These are phyloP conservation scores for Pseudomugil gertrudae DNA, from an alignment of 2,797 vertebrate genomes.

Conservation along the genomic window DNA sequence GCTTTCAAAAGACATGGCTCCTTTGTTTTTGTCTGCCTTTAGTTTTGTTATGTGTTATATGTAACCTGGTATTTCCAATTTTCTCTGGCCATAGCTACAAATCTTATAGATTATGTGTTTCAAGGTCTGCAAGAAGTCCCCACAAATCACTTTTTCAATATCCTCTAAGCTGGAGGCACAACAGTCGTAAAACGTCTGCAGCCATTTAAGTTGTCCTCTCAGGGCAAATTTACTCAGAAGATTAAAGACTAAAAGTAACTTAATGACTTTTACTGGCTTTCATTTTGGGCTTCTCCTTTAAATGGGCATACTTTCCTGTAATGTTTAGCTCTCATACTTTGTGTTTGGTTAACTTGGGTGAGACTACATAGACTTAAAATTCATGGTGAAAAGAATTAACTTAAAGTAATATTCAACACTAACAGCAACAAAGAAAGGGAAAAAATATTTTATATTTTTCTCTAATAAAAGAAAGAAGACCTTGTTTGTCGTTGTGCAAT, in stretches of 20 bases:
- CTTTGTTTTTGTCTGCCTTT: constrained; percentile 40
- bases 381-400: background rate
- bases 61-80: constrained; percentile 33
- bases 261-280: constrained; percentile 69
- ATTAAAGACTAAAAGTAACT: constrained; percentile 68
- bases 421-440: background rate
- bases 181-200: constrained; percentile 71
- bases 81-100: constrained; percentile 37
- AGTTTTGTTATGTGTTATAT: constrained; percentile 34
- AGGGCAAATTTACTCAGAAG: constrained; percentile 64
- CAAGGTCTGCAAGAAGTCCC: constrained; percentile 50
- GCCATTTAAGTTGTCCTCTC: constrained; percentile 66
- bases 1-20: background rate
- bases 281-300: constrained; percentile 49
- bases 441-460: background rate
- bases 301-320: constrained; percentile 39
- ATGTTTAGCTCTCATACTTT: constrained; percentile 31
- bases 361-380: constrained; percentile 4
- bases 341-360: constrained; percentile 4
- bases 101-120: constrained; percentile 66
- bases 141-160: constrained; percentile 75
- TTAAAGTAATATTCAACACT: background rate
- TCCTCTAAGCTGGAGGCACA: constrained; percentile 65
- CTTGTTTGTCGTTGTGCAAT: background rate
- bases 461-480: background rate